Evolutionary conservation across 2,113 vertebrate species (phyloP).

Genomic region (Mesocricetus auratus): DNA sequence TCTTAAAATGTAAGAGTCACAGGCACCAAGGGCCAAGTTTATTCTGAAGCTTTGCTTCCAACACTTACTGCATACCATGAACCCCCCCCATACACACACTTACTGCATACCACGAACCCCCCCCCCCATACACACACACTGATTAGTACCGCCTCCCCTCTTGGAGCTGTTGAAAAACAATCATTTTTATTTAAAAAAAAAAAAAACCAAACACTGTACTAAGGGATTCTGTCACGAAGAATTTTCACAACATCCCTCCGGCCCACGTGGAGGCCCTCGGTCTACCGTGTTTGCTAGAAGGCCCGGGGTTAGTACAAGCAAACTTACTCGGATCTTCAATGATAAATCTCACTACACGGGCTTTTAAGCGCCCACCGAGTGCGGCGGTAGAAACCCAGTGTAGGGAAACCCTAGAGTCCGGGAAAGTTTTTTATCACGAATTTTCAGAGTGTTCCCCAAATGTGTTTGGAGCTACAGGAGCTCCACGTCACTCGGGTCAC

Average conservation of each 20-base stretch:
- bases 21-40: neutral
- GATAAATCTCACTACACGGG: neutral
- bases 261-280: neutral
- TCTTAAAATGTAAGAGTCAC: conserved; percentile 40
- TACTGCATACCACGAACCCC: neutral
- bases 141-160: too few relatives aligned
- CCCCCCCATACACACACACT: neutral
- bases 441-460: neutral
- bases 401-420: neutral
- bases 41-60: neutral
- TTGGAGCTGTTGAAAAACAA: too few relatives aligned
- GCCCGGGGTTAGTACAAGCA: neutral
- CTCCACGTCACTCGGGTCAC: neutral
- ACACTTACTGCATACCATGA: neutral
- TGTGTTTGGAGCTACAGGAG: neutral
- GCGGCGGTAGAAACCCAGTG: neutral
- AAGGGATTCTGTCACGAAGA: neutral
- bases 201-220: neutral
- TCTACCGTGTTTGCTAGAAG: neutral
- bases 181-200: too few relatives aligned
- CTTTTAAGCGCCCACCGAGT: neutral
- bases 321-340: neutral
- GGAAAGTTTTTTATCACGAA: conserved; percentile 14
- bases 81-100: neutral
- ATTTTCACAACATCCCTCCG: neutral